Base-by-base conservation (phyloP, 2,888 invertebrate species). In the Lasioglossum calceatum region DNA sequence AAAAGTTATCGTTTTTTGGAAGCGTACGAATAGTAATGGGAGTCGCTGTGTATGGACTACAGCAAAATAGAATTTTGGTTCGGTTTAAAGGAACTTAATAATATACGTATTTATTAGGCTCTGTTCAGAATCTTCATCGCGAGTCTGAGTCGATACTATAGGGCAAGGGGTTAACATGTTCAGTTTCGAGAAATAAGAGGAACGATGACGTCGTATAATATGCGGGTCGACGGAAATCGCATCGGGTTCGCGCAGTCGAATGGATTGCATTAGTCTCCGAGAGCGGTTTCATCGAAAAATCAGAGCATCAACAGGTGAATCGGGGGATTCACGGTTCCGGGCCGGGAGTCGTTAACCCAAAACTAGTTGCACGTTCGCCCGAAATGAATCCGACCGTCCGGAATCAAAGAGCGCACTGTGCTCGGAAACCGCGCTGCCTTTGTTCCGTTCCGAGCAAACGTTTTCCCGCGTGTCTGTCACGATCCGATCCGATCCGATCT, bases 261-360 rank as follows among this genome's bases (percentile, higher is more conserved):
- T 8, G 67, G 23, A 67, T 36, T 36, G 36, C 36, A 36, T 67
- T 36, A 8, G 36, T 10, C 36, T 5, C 3, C 8, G 67, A 67
- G 67, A 67, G 36, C 36, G 67, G 67, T 64, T 19, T 32, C 16
- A 7, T 32, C 32, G 64, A 64, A 64, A 67, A 67, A 67, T 67
- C 67, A 36, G 23, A 36, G 36, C 10, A 67, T 67, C 67, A 67
- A 67, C 67, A 67, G 54, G 74, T 16, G 54, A 75, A 76, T 82
- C 83, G 61, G 50, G 61, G 72, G 58, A 75, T 76, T 50, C 83
- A 19, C 58, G 70, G 71, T 76, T 82, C 61, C 50, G 23, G 36
- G 67, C 23, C 64, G 14, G 61, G 50, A 47, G 76, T 81, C 82
- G 82, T 82, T 82, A 61, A 71, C 82, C 84, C 71, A 50, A 54